A percentile compares a stretch with the other conserved stretches of the same genome.
These are phyloP conservation scores for Stegostoma tigrinum DNA, from an alignment of 2,113 vertebrate genomes.

Conservation along the genomic window DNA sequence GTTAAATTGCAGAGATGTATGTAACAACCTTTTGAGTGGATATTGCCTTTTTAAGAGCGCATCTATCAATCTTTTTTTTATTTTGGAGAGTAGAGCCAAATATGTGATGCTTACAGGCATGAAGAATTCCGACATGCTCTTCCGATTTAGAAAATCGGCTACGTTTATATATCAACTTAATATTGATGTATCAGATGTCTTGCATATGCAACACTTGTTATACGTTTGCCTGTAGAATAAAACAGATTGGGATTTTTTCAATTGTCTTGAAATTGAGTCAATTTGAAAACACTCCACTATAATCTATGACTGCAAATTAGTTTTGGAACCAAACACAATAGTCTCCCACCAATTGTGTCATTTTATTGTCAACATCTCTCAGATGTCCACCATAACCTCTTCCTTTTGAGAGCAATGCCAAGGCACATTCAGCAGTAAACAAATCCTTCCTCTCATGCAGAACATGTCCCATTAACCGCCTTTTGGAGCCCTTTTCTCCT, in stretches of 20 bases:
- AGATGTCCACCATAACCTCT: not conserved
- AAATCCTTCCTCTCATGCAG: not conserved
- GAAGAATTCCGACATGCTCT: not conserved
- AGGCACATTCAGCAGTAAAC: not conserved
- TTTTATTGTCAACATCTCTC: not conserved
- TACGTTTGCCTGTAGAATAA: not conserved
- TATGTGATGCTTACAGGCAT: not conserved
- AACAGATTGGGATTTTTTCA: not conserved
- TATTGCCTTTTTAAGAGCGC: not conserved
- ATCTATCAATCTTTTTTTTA: not conserved
- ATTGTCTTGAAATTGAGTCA: not conserved
- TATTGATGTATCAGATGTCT: not conserved
- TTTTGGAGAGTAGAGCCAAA: not conserved
- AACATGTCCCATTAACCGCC: not conserved
- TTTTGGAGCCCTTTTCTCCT: not conserved
- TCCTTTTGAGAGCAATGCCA: not conserved
- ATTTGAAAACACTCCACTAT: not conserved
- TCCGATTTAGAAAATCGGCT: not conserved
- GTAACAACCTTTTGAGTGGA: not conserved
- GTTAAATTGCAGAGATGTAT: not conserved
- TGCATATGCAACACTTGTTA: not conserved
- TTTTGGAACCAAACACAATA: not conserved
- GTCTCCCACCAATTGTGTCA: not conserved
- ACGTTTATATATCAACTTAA: not conserved
- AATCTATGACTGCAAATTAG: not conserved